These are phyloP conservation scores for Dendrolimus pini DNA, from an alignment of 2,888 invertebrate species.

Conservation along the genomic window DNA sequence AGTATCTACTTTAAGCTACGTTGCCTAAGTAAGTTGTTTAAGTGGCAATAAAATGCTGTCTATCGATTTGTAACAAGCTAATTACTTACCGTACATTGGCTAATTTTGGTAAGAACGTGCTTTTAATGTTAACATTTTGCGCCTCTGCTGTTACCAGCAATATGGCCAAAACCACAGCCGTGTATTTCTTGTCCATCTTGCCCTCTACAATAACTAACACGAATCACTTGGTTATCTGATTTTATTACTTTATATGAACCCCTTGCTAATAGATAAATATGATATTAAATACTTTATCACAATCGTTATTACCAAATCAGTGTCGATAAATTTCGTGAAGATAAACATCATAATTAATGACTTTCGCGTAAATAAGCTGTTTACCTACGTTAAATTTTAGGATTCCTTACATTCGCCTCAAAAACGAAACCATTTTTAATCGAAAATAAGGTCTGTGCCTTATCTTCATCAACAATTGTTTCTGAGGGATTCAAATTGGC, in stretches of 20 bases:
- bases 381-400: too few relatives aligned
- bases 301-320: conserved; percentile 32
- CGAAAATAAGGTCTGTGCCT: too few relatives aligned
- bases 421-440: too few relatives aligned
- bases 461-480: too few relatives aligned
- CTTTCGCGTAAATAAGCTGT: conserved; percentile 20
- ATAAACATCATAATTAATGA: conserved; percentile 42
- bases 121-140: conserved; percentile 24
- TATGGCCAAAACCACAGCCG: conserved; percentile 33
- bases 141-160: conserved; percentile 46
- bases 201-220: conserved; percentile 9
- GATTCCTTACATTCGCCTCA: too few relatives aligned
- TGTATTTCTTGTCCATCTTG: conserved; percentile 42
- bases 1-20: too few relatives aligned
- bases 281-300: conserved; percentile 25
- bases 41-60: too few relatives aligned
- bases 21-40: too few relatives aligned
- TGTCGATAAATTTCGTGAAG: conserved; percentile 25
- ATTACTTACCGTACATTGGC: neutral
- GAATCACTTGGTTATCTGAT: conserved; percentile 4
- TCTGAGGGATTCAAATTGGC: too few relatives aligned
- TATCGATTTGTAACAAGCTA: too few relatives aligned
- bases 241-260: conserved; percentile 28
- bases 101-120: conserved; percentile 7
- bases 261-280: conserved; percentile 26